These are phyloP conservation scores for Clarias gariepinus DNA, from an alignment of 2,113 vertebrate genomes.

Conservation along the genomic window DNA sequence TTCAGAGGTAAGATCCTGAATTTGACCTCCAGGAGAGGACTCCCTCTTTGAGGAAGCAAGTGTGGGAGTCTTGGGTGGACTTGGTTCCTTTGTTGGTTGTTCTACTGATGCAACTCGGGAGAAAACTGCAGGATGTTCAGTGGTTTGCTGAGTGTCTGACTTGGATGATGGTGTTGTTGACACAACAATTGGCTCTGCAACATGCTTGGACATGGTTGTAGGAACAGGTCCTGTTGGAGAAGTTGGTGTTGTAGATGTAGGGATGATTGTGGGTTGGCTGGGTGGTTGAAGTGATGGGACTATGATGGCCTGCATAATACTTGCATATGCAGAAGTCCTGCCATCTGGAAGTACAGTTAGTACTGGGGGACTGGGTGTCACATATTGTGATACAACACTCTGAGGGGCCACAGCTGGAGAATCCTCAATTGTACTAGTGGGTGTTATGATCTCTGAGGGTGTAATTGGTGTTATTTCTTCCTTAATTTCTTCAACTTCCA, in stretches of 20 bases:
- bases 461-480: constrained; percentile 49
- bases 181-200: constrained; percentile 36
- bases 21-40: constrained; percentile 56
- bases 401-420: constrained; percentile 54
- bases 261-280: constrained; percentile 38
- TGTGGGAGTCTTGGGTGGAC: constrained; percentile 63
- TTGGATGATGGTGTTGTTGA: constrained; percentile 51
- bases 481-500: constrained; percentile 48
- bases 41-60: constrained; percentile 58
- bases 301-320: constrained; percentile 88
- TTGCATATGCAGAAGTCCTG: constrained; percentile 82
- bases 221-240: constrained; percentile 28
- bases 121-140: constrained; percentile 77
- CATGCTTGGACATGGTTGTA: constrained; percentile 37
- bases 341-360: constrained; percentile 74
- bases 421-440: constrained; percentile 61
- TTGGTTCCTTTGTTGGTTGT: constrained; percentile 69
- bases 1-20: constrained; percentile 88
- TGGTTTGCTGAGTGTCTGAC: constrained; percentile 53
- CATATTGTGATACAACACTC: constrained; percentile 55
- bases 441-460: constrained; percentile 63
- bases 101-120: constrained; percentile 76
- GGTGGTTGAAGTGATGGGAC: constrained; percentile 63
- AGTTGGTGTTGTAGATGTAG: constrained; percentile 24
- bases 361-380: constrained; percentile 57